These are phyloP conservation scores for Pseudolycoriella hygida DNA, from an alignment of 2,888 invertebrate genomes.

Conservation along the genomic window DNA sequence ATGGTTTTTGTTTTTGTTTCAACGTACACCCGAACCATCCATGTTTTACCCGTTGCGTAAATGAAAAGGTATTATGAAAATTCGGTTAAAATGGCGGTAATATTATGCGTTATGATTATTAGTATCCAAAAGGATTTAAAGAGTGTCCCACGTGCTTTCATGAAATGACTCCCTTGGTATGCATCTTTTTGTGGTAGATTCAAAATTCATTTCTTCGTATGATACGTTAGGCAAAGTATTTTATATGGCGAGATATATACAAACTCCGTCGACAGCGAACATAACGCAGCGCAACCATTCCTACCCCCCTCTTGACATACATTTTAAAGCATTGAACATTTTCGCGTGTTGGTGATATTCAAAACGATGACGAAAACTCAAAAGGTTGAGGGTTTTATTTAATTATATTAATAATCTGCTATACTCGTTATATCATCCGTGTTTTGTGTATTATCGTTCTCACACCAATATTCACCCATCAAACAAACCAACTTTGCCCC, in stretches of 20 bases:
- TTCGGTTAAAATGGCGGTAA: neutral
- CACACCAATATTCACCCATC: too few species aligned
- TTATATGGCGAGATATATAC: neutral
- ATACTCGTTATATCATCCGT: slow-evolving; percentile 2
- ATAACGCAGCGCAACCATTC: neutral
- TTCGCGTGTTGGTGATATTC: slow-evolving; percentile 1
- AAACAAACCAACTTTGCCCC: too few species aligned
- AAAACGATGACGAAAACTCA: neutral
- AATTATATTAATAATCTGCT: slow-evolving; percentile 4
- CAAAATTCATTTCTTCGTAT: neutral
- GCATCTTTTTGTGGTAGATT: neutral
- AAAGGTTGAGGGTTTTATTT: slow-evolving; percentile 4
- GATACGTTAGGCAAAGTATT: neutral
- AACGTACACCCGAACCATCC: neutral
- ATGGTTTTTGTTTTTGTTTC: too few species aligned
- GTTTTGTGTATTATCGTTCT: neutral
- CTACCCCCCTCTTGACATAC: neutral
- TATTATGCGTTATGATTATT: slow-evolving; percentile 1
- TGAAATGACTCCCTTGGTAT: slow-evolving; percentile 3
- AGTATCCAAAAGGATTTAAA: neutral
- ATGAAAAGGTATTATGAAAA: neutral
- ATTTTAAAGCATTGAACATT: neutral
- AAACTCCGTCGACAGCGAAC: neutral
- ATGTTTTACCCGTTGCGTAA: neutral
- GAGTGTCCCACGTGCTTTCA: slow-evolving; percentile 1